Evolutionary conservation across 92 coral and sea anemone genomes (phyloP).

Genomic region (Epizoanthus ramosus): DNA sequence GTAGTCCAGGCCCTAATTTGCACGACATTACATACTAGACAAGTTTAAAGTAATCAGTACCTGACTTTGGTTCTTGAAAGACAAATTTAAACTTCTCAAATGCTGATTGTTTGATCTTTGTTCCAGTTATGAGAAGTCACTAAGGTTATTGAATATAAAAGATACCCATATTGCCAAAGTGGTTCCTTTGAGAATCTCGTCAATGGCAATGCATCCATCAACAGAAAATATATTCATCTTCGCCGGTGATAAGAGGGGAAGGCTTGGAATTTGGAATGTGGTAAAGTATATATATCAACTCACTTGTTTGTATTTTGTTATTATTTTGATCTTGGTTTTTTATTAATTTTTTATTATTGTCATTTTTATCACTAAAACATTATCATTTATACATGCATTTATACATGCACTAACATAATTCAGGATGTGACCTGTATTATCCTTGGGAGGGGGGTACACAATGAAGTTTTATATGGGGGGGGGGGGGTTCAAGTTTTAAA

Average conservation of each 20-base stretch:
- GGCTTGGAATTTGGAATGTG: conserved; percentile 95
- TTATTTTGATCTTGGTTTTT: too few relatives aligned
- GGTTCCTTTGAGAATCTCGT: conserved; percentile 80
- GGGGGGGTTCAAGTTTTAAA: too few relatives aligned
- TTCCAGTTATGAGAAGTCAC: conserved; percentile 56
- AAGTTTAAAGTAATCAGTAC: not conserved
- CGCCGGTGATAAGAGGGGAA: conserved; percentile 89
- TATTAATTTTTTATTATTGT: too few relatives aligned
- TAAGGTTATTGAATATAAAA: conserved; percentile 45
- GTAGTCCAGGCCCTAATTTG: not conserved
- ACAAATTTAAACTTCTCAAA: not conserved
- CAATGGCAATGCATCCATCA: conserved; percentile 81
- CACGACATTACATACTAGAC: not conserved
- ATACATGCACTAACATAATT: too few relatives aligned
- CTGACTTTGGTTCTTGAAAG: not conserved
- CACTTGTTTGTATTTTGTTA: too few relatives aligned
- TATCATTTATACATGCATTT: too few relatives aligned
- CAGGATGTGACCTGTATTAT: too few relatives aligned
- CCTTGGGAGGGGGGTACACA: too few relatives aligned
- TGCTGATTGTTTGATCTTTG: not conserved
- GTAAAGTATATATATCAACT: conserved; percentile 44
- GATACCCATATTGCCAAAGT: conserved; percentile 74
- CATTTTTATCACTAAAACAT: too few relatives aligned
- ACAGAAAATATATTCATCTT: conserved; percentile 66
- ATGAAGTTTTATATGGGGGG: too few relatives aligned